A percentile compares a stretch with the other conserved stretches of the same genome.
phyloP scores from a whole-genome alignment of 2,113 vertebrate species.

The Oncorhynchus tshawytscha region DNA sequence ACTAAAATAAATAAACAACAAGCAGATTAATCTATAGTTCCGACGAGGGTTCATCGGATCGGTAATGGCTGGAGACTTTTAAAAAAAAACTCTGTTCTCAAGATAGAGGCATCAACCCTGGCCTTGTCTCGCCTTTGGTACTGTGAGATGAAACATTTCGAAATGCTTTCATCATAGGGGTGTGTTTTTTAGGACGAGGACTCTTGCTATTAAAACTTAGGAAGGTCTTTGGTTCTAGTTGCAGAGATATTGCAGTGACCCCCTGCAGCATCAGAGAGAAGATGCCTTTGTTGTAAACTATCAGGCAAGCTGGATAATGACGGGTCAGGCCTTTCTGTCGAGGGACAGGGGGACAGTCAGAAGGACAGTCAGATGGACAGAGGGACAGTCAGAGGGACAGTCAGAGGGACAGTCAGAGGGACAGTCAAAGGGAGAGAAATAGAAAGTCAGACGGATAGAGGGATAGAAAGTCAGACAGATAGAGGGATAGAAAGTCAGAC shows the following conservation, averaged over 20 bases:
- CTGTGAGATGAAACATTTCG: constrained; percentile 52
- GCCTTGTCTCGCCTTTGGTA: constrained; percentile 45
- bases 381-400: too few species aligned
- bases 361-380: not conserved
- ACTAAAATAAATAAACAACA: constrained; percentile 51
- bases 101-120: constrained; percentile 27
- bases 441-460: too few species aligned
- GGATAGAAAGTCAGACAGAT: too few species aligned
- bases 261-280: constrained; percentile 38
- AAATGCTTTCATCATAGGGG: constrained; percentile 58
- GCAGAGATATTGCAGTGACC: constrained; percentile 25
- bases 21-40: constrained; percentile 62
- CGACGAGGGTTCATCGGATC: constrained; percentile 49
- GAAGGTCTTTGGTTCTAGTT: constrained; percentile 40
- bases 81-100: constrained; percentile 34
- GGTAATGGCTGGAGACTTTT: constrained; percentile 33
- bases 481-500: too few species aligned
- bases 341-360: not conserved
- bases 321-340: not conserved
- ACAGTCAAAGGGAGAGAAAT: too few species aligned
- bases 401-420: too few species aligned
- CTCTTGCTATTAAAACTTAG: constrained; percentile 41
- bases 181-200: constrained; percentile 1
- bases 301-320: not conserved
- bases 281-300: constrained; percentile 15